These are phyloP conservation scores for Zosterops japonicus DNA, from an alignment of 2,113 vertebrate genomes.

Conservation along the genomic window DNA sequence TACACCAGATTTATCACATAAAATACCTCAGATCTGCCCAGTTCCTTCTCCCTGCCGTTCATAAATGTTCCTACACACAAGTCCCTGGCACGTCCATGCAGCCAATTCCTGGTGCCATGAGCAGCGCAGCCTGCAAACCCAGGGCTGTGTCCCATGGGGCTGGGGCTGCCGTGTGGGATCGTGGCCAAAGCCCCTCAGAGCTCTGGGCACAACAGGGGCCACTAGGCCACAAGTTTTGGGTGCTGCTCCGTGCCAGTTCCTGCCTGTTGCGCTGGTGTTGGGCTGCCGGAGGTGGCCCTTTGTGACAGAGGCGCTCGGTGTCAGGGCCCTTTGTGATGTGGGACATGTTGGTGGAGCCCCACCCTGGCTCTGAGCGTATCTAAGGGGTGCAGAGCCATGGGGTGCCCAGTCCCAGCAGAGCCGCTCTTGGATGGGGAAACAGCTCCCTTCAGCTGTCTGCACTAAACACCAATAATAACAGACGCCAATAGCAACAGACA, in stretches of 20 bases:
- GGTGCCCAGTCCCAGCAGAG: neutral
- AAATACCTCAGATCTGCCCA: too few species aligned
- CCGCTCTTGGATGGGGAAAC: neutral
- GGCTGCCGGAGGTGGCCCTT: neutral
- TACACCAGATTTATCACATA: too few species aligned
- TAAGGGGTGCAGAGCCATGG: neutral
- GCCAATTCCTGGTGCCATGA: neutral
- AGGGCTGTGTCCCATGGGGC: neutral
- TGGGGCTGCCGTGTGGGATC: neutral
- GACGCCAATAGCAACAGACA: fast-evolving
- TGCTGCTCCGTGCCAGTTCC: neutral
- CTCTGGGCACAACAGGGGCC: neutral
- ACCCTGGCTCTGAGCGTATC: neutral
- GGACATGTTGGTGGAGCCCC: neutral
- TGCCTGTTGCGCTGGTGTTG: neutral
- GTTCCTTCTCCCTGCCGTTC: too few species aligned
- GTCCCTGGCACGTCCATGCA: too few species aligned
- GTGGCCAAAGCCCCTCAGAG: neutral
- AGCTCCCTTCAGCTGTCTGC: neutral
- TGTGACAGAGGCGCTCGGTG: neutral
- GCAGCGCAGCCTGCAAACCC: neutral
- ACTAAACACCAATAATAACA: neutral
- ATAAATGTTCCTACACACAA: too few species aligned
- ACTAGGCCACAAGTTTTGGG: too few species aligned
- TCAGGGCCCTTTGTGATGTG: neutral